Evolutionary conservation across 2,113 vertebrate genomes (phyloP).

Genomic region (Plecotus auritus): DNA sequence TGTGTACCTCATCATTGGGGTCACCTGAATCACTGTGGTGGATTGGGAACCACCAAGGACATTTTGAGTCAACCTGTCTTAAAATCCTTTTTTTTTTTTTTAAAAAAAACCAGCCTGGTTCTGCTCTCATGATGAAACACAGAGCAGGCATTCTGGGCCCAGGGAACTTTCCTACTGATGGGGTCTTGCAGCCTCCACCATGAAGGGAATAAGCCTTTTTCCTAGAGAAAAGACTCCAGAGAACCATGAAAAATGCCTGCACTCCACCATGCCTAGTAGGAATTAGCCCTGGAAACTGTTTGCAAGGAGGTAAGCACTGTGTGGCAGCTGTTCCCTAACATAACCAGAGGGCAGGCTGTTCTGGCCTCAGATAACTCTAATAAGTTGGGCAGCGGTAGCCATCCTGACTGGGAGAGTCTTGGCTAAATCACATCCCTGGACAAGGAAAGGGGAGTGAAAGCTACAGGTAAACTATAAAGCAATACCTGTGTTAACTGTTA

Average conservation of each 20-base stretch:
- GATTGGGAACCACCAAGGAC: neutral
- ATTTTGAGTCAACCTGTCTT: neutral
- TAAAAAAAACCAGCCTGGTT: neutral
- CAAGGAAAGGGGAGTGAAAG: neutral
- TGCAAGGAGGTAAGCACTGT: neutral
- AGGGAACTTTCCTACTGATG: neutral
- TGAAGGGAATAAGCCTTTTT: neutral
- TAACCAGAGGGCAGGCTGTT: neutral
- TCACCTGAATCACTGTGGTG: neutral
- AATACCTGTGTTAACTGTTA: neutral
- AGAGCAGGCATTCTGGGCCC: neutral
- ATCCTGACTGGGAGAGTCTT: neutral
- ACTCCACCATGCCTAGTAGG: neutral
- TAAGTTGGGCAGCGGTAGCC: neutral
- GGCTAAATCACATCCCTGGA: neutral
- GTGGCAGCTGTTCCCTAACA: too few relatives aligned
- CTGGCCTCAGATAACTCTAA: neutral
- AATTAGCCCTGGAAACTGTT: neutral
- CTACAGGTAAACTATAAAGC: neutral
- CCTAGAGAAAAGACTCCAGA: neutral
- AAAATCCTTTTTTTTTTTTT: neutral
- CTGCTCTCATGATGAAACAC: neutral
- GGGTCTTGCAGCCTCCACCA: neutral
- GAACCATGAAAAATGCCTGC: neutral
- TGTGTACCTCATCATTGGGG: neutral